Evolutionary conservation across 1,140 invertebrate species (phyloP), one percentile per base, ranked within the genome.

Genomic region (Pseudomyrmex cubaensis): DNA sequence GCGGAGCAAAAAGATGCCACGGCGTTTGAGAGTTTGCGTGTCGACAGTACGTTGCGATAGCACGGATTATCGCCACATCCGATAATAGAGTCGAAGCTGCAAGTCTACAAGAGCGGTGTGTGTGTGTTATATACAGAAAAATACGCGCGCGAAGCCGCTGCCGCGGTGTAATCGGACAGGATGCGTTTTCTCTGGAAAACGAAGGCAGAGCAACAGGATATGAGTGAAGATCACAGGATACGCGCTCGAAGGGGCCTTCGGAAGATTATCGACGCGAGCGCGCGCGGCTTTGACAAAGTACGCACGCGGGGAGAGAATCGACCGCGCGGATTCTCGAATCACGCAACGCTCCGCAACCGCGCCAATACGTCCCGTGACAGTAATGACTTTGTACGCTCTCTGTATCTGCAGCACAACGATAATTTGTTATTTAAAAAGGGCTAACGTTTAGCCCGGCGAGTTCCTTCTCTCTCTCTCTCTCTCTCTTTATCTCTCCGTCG

Each of bases 41-140:
- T 44, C 72, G 57, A 15, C 25, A 48, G 13, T 57, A 59, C 67
- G 50, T 67, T 57, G 44, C 63, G 74, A 78, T 84, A 69, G 48
- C 67, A 44, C 35, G 61, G 72, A 83, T 87, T 73, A 83, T 86
- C 84, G 70, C 10, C 9, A 78, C 35, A 75, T 77, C 78, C 85
- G 78, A 87, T 86, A 77, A 77, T 77, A 86, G 44, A 57, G 17
- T 46, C 46, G 48, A 9, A 35, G 50, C 48, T 48, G n/a, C 72
- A 25, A 69, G 73, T 63, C 72, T 35, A 35, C 5, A 35, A 35
- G 57, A 52, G 44, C 46, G 48, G 48, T 52, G 5, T 20, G 35
- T 7, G 20, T 76, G n/a, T 22, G 48, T 54, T 54, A 20, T 22
- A 44, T 20, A 15, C 7, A 22, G 22, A 48, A 61, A 61, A 56